Base-by-base conservation (phyloP, 2,888 invertebrate genomes). In the Dinocampus coccinellae region DNA sequence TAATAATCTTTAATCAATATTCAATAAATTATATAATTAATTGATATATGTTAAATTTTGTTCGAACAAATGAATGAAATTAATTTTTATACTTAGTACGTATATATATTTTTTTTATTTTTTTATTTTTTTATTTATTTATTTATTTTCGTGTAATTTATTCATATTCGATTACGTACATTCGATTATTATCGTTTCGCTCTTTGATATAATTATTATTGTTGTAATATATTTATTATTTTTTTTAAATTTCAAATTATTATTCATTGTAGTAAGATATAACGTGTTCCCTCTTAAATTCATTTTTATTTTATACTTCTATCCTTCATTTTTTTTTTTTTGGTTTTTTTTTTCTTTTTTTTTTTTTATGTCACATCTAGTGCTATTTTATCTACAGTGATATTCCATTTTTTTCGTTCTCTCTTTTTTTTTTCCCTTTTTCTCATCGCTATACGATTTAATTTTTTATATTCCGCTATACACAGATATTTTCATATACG, bases 341-440 rank as follows among this genome's bases (percentile, higher is more conserved):
- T n/a, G n/a, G n/a, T n/a, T 29, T 72, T 73, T 55, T 53, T 57
- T 63, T 70, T 65, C 16, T 68, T 64, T 70, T 72, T n/a, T 39
- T n/a, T n/a, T 39, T 72, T 71, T 55, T 36, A 39, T 62, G 53
- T 74, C 76, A 79, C 82, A 81, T 78, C 80, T 82, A 79, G 83
- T 85, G 84, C 85, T 86, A 85, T 79, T 75, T 80, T 86, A 86
- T 86, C 85, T 86, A 86, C 86, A 86, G 84, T 86, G 85, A 86
- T 84, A 85, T 83, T 83, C 80, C 79, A 72, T 58, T 84, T 82
- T 80, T 79, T 73, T 42, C 72, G n/a, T n/a, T n/a, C n/a, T n/a
- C n/a, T n/a, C n/a, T n/a, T n/a, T n/a, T n/a, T n/a, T n/a, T n/a
- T n/a, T 84, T 82, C 80, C 80, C 72, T 57, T 84, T 82, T 80